Base-by-base conservation (phyloP, 37 sponge, comb jelly and placozoan genomes). In the Aplysina aerophoba region DNA sequence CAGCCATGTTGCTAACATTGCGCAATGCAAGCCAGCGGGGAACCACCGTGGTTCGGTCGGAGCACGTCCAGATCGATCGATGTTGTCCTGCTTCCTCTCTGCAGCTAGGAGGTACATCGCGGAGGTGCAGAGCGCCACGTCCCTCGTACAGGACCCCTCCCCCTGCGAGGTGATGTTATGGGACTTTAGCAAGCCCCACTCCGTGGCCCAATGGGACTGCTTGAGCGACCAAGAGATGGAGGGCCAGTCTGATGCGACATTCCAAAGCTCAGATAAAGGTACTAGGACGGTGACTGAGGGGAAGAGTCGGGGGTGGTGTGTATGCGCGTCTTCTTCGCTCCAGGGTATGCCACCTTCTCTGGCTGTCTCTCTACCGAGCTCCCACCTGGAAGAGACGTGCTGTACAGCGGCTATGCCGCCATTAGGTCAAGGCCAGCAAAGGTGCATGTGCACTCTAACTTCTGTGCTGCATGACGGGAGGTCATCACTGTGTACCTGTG, bases 401-500 rank as follows among this genome's bases (percentile, higher is more conserved):
- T 35, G 17, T 72, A 91, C 80, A 91, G 92, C 80, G 97, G 97
- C 1, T 96, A 91, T 68, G 85, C 89, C 78, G 97, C 97, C 30
- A 93, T 96, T n/a, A 80, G 93, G 37, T 92, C 95, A 31, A 86
- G 84, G 44, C 90, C 88, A 33, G 33, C 25, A 37, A 81, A 92
- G 83, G 95, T 95, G 85, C 50, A n/a, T n/a, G n/a, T n/a, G n/a
- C n/a, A n/a, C n/a, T n/a, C n/a, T n/a, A n/a, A n/a, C n/a, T n/a
- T n/a, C n/a, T n/a, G n/a, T n/a, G n/a, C n/a, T n/a, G n/a, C n/a
- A n/a, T n/a, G n/a, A n/a, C n/a, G n/a, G n/a, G n/a, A n/a, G n/a
- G n/a, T n/a, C n/a, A n/a, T n/a, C n/a, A n/a, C n/a, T n/a, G n/a
- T n/a, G n/a, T n/a, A n/a, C n/a, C n/a, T n/a, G n/a, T n/a, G n/a